Evolutionary conservation across 2,888 invertebrate species (phyloP).

Genomic region (Ferrisia virgata): DNA sequence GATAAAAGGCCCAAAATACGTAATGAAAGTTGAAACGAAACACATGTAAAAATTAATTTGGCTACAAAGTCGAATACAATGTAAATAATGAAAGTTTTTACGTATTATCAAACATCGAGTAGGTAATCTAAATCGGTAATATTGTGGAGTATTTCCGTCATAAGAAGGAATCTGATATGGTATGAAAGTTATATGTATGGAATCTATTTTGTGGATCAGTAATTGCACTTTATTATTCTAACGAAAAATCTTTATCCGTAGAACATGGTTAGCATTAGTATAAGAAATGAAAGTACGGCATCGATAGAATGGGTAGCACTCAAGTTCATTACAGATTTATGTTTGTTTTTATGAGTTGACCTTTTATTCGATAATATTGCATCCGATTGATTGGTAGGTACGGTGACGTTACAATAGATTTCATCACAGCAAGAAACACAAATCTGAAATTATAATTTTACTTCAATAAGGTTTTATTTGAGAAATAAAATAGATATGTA

Average conservation of each 20-base stretch:
- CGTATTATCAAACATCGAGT: not conserved
- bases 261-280: not conserved
- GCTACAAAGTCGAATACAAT: not conserved
- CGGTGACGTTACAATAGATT: constrained; percentile 63
- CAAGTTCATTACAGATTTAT: not conserved
- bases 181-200: not conserved
- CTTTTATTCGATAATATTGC: constrained; percentile 57
- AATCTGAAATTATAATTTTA: constrained; percentile 56
- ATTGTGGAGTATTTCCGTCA: not conserved
- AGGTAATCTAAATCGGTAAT: not conserved
- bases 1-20: not conserved
- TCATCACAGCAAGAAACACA: constrained; percentile 64
- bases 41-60: not conserved
- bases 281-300: not conserved
- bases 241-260: not conserved
- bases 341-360: constrained; percentile 35
- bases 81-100: not conserved
- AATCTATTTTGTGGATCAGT: not conserved
- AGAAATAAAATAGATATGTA: too few relatives aligned
- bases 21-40: not conserved
- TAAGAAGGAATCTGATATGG: not conserved
- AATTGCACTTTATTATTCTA: not conserved
- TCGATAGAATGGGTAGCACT: not conserved
- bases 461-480: not conserved
- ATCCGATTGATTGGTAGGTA: constrained; percentile 61